Percentiles rank a stretch among this genome's conserved stretches.
Evolutionary conservation across 2,113 vertebrate species (phyloP).

Genomic region (Gallinago undulata): DNA sequence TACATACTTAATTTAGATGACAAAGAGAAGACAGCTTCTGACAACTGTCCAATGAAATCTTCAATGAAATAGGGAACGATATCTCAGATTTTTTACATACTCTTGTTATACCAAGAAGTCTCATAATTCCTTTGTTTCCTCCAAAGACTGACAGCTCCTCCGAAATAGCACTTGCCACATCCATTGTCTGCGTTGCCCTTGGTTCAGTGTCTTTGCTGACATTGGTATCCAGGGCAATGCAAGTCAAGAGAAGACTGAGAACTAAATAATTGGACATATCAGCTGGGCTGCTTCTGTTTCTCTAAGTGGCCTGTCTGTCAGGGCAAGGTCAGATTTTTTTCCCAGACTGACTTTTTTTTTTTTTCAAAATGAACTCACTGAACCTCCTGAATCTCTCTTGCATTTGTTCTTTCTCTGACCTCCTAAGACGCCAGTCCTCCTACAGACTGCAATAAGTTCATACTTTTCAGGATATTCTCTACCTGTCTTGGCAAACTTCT

Average conservation of each 20-base stretch:
- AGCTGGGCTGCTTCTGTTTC: neutral
- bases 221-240: neutral
- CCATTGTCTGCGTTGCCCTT: neutral
- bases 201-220: neutral
- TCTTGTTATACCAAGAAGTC: neutral
- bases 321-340: neutral
- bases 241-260: neutral
- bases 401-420: neutral
- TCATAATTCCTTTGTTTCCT: neutral
- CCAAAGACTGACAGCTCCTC: neutral
- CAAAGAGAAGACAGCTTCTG: constrained; percentile 41
- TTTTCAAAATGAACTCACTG: neutral
- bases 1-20: constrained; percentile 47
- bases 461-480: constrained; percentile 18
- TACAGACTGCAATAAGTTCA: neutral
- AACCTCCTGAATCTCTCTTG: neutral
- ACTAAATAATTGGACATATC: fast-evolving
- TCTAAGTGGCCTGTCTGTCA: neutral
- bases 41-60: constrained; percentile 40
- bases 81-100: constrained; percentile 1
- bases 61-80: neutral
- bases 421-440: neutral
- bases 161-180: neutral
- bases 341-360: neutral
- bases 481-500: constrained; percentile 1